Percentiles rank a stretch among this genome's conserved stretches.
These are phyloP conservation scores for Manis javanica DNA, from an alignment of 2,797 vertebrate genomes.

Conservation along the genomic window DNA sequence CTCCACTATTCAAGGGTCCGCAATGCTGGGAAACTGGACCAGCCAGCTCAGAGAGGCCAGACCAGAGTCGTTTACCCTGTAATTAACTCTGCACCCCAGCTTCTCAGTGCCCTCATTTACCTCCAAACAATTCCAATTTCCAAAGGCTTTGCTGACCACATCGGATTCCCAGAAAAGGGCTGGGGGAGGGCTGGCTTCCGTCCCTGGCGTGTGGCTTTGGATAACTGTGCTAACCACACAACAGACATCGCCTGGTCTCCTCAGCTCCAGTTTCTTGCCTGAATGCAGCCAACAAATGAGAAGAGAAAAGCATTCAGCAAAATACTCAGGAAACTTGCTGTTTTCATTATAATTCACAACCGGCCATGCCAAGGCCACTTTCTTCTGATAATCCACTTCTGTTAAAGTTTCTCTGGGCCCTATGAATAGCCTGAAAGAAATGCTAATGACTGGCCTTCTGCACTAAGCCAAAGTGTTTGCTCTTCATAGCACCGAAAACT, in stretches of 20 bases:
- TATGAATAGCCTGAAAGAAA: conserved; percentile 81
- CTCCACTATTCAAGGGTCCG: neutral
- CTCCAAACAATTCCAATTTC: conserved; percentile 54
- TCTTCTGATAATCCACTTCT: conserved; percentile 78
- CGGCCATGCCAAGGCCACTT: conserved; percentile 83
- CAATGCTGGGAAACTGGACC: neutral
- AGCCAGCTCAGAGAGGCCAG: neutral
- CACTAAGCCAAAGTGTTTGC: conserved; percentile 84
- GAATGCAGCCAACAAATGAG: conserved; percentile 67
- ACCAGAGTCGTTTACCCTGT: conserved; percentile 24
- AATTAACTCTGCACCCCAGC: conserved; percentile 24
- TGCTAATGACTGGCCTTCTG: conserved; percentile 78
- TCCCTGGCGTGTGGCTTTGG: conserved; percentile 31
- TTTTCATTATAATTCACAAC: conserved; percentile 82
- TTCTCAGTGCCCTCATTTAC: neutral
- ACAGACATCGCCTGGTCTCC: conserved; percentile 44
- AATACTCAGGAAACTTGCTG: conserved; percentile 86
- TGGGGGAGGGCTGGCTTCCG: neutral
- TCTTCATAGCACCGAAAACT: conserved; percentile 77
- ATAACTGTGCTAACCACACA: conserved; percentile 6
- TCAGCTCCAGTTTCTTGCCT: conserved; percentile 65
- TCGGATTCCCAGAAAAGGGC: conserved; percentile 32
- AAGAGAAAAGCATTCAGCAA: conserved; percentile 73
- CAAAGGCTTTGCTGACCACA: conserved; percentile 56
- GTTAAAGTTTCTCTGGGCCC: conserved; percentile 78